Evolutionary conservation across 2,113 vertebrate species (phyloP), one percentile per base, ranked within the genome.

Genomic region (Pungitius pungitius): DNA sequence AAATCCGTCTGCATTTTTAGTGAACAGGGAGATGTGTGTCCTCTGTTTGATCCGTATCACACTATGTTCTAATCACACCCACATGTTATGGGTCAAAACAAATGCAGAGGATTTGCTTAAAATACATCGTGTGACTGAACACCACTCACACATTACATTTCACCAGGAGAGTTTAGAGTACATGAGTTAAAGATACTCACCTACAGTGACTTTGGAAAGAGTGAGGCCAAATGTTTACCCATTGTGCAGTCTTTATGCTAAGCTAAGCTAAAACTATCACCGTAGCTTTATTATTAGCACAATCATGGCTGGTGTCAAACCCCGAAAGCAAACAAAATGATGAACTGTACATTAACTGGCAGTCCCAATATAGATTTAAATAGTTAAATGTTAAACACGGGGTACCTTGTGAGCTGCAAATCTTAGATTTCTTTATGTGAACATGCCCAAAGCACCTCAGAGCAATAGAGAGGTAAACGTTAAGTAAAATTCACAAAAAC

Each of bases 361-460:
- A 9, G 14, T 61, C 35, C 1, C 15, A 30, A 43, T 45, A 55
- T 0, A 54, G 22, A 43, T 37, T 49, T 59, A 2, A 20, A 15
- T 30, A 18, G 14, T 37, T 49, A 35, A 35, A 8, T 35, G 7
- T 35, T 35, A 35, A 35, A 35, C 33, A 35, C 7, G 56, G 52
- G 33, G 52, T 33, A 33, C 45, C 54, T 39, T 59, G 8, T 39
- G 37, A 13, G 40, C 56, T 40, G 9, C 40, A 51, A 10, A 8
- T 49, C 61, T 30, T 17, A 45, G 12, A 63, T 70, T 39, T 57
- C 37, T 69, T 49, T 17, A 61, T 20, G 47, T 40, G 57, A 47
- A 82, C 69, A 27, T 17, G 2, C 47, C 51, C 30, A 72, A 67
- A 77, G 45, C 63, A 22, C 33, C 52, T 63, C 0, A 64, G 17